Base-by-base conservation (phyloP, 2,113 vertebrate species). In the Microtus montanus region DNA sequence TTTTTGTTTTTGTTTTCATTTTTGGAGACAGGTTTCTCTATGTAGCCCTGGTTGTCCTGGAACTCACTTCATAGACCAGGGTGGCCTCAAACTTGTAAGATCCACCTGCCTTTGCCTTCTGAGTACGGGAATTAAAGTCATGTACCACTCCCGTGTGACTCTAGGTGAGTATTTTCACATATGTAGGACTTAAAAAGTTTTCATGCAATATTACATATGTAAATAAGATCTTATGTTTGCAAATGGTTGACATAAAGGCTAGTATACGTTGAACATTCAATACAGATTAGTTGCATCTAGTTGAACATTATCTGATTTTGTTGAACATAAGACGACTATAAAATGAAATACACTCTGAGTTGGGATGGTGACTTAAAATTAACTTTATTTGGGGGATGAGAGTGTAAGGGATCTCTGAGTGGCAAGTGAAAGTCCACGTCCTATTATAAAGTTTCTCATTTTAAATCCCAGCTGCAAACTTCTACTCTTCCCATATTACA, bases 381-480 rank as follows among this genome's bases (percentile, higher is more conserved):
- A 38, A 54, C 64, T 30, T 95, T 90, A 82, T 61, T 86, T 82
- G 28, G 61, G n/a, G 35, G 14, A 71, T 93, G 64, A 87, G 64
- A 66, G 33, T 84, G 15, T 73, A 89, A 83, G 19, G 22, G 24
- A 84, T 77, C 64, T 87, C 44, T n/a, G 41, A 82, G 66, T 75
- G 47, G 19, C 64, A 95, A 90, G 35, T 77, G 73, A 83, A 73
- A 91, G 78, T 79, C 92, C 41, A 74, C 78, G 63, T 73, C 89
- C 28, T 86, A 20, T 86, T 82, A 79, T 12, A 38, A 93, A 86
- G 85, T 63, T 52, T 95, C 89, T 90, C 30, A 77, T 49, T 84
- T 96, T 58, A 93, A 64, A 93, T 78, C 83, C 83, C 74, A 96
- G 93, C 85, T 75, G 44, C 52, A 79, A 90, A 91, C 12, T 33